Evolutionary conservation across 2,888 invertebrate genomes (phyloP), one percentile per base, ranked within the genome.

Genomic region (Coelopa pilipes): DNA sequence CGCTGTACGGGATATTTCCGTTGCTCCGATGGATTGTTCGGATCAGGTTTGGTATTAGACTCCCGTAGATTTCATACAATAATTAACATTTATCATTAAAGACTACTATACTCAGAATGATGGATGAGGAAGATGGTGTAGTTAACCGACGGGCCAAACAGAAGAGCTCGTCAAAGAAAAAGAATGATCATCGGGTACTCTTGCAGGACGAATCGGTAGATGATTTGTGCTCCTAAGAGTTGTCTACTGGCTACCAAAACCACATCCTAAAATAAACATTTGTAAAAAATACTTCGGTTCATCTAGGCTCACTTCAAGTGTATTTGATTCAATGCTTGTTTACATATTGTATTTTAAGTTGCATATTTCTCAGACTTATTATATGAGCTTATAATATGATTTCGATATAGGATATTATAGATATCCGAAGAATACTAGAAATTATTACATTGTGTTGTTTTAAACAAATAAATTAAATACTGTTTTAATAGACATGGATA

Each of bases 1-100:
- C 85, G 96, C 96, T 11, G 95, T 96, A 0, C 88, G 96, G 66
- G 96, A 96, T 85, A 96, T 96, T 76, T 93, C 93, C 1, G 92
- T 94, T 12, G 93, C 93, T 5, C 94, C 94, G 9, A 90, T 94
- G 79, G 91, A 93, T 82, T 92, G 93, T 65, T 92, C 92, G 13
- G 94, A 94, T 87, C 93, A 93, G 85, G 90, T 87, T 77, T 21
- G 34, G 34, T 34, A 4, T 34, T 7, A 34, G 34, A 2, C 2
- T 34, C 34, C 7, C 34, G 34, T 34, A 34, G 34, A 7, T 34
- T 2, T 34, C 4, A 7, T 34, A 7, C 34, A 34, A 34, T 2
- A 7, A 4, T 34, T 34, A 34, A 7, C 2, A 34, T 34, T 2
- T 34, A 2, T 7, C 34, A 34, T 62, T 57, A 24, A 24, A 93